These are phyloP conservation scores for Formica aserva DNA, from an alignment of 2,888 invertebrate genomes.

Conservation along the genomic window DNA sequence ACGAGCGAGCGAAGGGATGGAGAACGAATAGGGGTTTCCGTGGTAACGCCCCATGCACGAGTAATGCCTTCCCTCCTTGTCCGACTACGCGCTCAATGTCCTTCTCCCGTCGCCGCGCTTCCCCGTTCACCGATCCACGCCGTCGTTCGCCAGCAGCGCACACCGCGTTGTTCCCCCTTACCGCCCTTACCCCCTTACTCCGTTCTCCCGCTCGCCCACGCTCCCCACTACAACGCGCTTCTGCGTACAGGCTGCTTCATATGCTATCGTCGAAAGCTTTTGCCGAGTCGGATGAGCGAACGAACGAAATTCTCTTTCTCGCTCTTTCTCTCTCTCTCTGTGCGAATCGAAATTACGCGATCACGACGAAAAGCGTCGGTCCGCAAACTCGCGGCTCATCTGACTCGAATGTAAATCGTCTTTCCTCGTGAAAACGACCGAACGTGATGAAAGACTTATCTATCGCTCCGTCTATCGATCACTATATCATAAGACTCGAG, in stretches of 20 bases:
- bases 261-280: conserved; percentile 62
- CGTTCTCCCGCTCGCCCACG: conserved; percentile 41
- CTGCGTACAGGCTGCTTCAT: conserved; percentile 74
- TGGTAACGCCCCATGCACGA: conserved; percentile 84
- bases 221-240: conserved; percentile 53
- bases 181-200: conserved; percentile 3
- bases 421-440: not conserved
- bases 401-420: conserved; percentile 30
- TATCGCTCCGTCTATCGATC: not conserved
- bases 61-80: conserved; percentile 78
- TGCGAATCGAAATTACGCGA: conserved; percentile 41
- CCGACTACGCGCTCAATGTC: conserved; percentile 64
- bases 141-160: conserved; percentile 51
- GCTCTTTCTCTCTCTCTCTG: not conserved
- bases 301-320: not conserved
- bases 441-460: not conserved
- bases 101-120: conserved; percentile 61
- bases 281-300: conserved; percentile 39
- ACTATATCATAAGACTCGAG: too few species aligned
- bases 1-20: conserved; percentile 74
- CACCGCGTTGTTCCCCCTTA: conserved; percentile 60
- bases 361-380: conserved; percentile 18
- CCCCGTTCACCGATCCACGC: conserved; percentile 54
- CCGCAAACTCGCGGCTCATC: conserved; percentile 17
- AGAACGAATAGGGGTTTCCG: conserved; percentile 82